Conservation (phyloP, 2,797 vertebrate genomes). For the Hemitrygon akajei region DNA sequence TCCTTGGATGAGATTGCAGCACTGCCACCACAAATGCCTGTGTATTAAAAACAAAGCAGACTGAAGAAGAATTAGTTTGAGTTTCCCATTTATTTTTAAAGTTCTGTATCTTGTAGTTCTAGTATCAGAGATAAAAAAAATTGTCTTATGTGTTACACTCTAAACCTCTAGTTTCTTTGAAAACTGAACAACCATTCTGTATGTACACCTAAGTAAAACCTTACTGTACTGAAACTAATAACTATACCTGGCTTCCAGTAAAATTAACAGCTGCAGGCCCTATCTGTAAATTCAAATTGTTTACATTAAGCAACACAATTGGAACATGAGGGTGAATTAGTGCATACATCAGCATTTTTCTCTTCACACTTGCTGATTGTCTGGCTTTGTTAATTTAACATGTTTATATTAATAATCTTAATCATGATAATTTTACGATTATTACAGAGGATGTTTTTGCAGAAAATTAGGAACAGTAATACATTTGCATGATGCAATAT, state of each 20-base stretch:
- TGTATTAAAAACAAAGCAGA: conserved; percentile 36
- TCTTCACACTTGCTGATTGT: not conserved
- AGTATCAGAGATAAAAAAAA: conserved; percentile 21
- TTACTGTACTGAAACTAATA: not conserved
- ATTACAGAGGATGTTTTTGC: not conserved
- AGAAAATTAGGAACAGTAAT: not conserved
- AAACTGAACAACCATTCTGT: conserved; percentile 17
- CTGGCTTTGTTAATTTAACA: not conserved
- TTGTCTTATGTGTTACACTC: conserved; percentile 13
- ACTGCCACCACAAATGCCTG: conserved; percentile 43
- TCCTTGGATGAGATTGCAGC: conserved; percentile 59
- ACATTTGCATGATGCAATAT: too few relatives aligned
- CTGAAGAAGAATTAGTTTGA: conserved; percentile 20
- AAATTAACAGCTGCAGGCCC: too few relatives aligned
- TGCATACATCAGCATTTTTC: not conserved
- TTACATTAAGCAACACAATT: not conserved
- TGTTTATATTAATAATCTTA: not conserved
- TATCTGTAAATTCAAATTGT: not conserved
- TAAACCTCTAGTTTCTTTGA: conserved; percentile 14
- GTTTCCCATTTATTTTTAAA: conserved; percentile 28
- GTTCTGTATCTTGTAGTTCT: not conserved
- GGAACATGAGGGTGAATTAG: not conserved
- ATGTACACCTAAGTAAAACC: not conserved
- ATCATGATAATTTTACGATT: not conserved
- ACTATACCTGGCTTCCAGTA: not conserved